Conservation (phyloP, 2,888 invertebrate species). For the Campaea margaritaria region DNA sequence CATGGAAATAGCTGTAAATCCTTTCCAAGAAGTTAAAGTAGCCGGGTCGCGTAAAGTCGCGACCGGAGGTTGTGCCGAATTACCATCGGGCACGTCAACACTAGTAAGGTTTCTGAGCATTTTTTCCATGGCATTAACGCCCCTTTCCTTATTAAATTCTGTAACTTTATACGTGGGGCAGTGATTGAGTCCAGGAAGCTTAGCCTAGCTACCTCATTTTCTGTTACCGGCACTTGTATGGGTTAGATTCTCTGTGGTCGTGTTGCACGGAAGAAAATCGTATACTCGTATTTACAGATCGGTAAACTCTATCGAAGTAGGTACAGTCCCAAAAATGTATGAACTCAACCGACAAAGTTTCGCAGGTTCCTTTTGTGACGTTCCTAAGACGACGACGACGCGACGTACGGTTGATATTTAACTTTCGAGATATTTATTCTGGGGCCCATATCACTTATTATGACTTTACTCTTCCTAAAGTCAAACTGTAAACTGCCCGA, state of each 20-base stretch:
- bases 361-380: too few relatives aligned
- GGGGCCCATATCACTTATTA: too few relatives aligned
- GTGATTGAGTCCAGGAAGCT: constrained; percentile 32
- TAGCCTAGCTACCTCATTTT: constrained; percentile 24
- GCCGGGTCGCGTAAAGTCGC: constrained; percentile 2
- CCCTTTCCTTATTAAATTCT: constrained; percentile 1
- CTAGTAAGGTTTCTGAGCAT: constrained; percentile 23
- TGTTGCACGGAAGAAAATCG: not conserved
- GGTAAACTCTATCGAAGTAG: not conserved
- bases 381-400: too few relatives aligned
- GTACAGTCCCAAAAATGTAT: not conserved
- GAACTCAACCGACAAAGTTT: too few relatives aligned
- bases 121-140: not conserved
- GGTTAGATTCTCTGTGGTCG: constrained; percentile 5
- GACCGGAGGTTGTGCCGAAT: constrained; percentile 19
- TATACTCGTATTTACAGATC: not conserved
- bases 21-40: constrained; percentile 6
- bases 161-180: constrained; percentile 25
- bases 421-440: too few relatives aligned
- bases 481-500: not conserved
- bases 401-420: too few relatives aligned
- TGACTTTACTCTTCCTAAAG: too few relatives aligned
- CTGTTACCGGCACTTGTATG: constrained; percentile 28
- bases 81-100: constrained; percentile 7
- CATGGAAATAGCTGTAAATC: constrained; percentile 17